phyloP scores from a whole-genome alignment of 2,888 invertebrate genomes.

The Anagyrus pseudococci region DNA sequence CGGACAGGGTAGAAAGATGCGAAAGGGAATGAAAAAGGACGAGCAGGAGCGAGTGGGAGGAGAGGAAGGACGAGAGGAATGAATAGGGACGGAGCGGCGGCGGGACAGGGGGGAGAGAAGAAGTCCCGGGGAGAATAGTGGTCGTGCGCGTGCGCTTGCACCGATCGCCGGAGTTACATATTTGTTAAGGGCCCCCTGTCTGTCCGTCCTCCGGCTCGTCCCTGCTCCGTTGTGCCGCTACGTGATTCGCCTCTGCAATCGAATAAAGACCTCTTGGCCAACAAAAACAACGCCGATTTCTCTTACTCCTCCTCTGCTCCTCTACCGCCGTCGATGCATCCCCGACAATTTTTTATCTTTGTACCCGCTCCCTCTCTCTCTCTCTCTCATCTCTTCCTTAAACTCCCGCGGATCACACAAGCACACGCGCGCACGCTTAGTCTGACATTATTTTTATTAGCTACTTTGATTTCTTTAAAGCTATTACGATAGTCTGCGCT shows the following conservation, averaged over 20 bases:
- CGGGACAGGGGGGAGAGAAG: background rate
- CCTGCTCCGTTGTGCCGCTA: conserved; percentile 34
- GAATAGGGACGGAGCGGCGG: background rate
- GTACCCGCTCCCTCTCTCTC: no score
- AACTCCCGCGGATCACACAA: no score
- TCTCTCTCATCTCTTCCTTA: no score
- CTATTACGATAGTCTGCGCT: no score
- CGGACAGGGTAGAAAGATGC: background rate
- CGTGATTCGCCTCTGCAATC: conserved; percentile 59
- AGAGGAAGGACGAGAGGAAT: background rate
- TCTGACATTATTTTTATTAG: no score
- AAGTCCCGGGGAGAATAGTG: conserved; percentile 19
- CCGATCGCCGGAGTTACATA: conserved; percentile 51
- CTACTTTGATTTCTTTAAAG: no score
- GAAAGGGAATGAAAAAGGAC: background rate
- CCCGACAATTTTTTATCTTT: no score
- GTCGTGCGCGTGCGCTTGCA: conserved; percentile 40
- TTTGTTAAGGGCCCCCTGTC: conserved; percentile 59
- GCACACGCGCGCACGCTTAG: no score
- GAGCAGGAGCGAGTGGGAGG: background rate
- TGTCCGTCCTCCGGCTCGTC: conserved; percentile 42
- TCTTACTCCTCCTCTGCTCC: no score
- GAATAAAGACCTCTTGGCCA: conserved; percentile 55
- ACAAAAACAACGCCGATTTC: no score
- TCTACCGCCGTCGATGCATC: no score